Evolutionary conservation across 37 sponge, comb jelly and placozoan genomes (phyloP).

Genomic region (Bolinopsis microptera): DNA sequence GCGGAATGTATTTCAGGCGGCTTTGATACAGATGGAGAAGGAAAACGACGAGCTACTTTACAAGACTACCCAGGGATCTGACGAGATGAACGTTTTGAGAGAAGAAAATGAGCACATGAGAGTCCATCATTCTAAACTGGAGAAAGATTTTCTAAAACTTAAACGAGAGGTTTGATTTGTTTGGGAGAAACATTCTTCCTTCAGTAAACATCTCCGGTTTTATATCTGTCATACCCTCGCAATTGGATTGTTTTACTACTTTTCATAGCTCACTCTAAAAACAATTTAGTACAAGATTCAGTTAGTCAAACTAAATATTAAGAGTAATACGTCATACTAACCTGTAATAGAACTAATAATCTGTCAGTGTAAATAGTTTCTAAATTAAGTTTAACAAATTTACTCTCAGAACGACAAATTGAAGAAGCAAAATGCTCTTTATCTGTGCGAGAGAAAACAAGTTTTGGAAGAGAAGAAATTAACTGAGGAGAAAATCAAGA

Average conservation of each 20-base stretch:
- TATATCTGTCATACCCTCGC: too few relatives aligned
- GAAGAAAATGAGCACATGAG: conserved; percentile 28
- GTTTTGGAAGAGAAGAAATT: conserved; percentile 43
- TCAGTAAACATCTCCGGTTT: too few relatives aligned
- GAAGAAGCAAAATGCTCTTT: conserved; percentile 57
- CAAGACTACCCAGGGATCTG: not conserved
- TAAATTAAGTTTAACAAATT: too few relatives aligned
- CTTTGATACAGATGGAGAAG: conserved; percentile 10
- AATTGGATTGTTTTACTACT: too few relatives aligned
- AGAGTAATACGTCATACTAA: too few relatives aligned
- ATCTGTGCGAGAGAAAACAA: not conserved
- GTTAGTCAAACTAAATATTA: too few relatives aligned
- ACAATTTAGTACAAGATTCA: too few relatives aligned
- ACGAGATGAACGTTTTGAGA: not conserved
- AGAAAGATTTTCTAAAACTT: not conserved
- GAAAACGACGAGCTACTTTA: not conserved
- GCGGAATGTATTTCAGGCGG: not conserved
- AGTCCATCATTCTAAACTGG: not conserved
- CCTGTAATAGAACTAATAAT: too few relatives aligned
- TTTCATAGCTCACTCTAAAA: too few relatives aligned
- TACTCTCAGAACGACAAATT: conserved; percentile 46
- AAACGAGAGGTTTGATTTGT: not conserved
- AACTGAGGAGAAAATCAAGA: not conserved
- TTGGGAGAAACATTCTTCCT: not conserved
- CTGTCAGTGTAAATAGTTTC: too few relatives aligned